These are phyloP conservation scores for Leptinotarsa texana DNA, from an alignment of 1,140 invertebrate species.

Conservation along the genomic window DNA sequence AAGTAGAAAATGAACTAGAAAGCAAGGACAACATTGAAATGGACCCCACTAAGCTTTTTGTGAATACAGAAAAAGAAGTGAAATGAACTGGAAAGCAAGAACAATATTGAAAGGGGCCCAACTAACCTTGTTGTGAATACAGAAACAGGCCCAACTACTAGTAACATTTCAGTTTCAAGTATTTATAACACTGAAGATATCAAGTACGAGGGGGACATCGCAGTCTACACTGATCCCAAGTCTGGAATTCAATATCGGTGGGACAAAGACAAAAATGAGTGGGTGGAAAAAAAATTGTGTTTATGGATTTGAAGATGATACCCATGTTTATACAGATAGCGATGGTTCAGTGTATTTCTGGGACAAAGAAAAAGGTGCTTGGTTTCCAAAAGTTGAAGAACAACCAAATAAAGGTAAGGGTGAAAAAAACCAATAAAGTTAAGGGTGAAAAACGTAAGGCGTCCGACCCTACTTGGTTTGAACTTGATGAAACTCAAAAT, in stretches of 20 bases:
- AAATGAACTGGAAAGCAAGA: too few species aligned
- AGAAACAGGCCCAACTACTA: background rate
- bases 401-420: constrained; percentile 33
- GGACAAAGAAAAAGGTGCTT: constrained; percentile 88
- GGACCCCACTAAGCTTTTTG: too few species aligned
- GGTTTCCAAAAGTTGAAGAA: constrained; percentile 81
- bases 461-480: constrained; percentile 82
- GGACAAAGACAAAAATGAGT: constrained; percentile 64
- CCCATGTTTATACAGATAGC: constrained; percentile 80
- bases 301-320: constrained; percentile 77
- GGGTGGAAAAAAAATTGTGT: constrained; percentile 58
- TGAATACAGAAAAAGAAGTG: too few species aligned
- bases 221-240: constrained; percentile 74
- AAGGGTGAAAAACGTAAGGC: constrained; percentile 55
- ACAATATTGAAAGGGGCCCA: too few species aligned
- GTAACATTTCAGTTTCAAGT: background rate
- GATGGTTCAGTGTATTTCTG: constrained; percentile 91
- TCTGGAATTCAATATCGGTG: constrained; percentile 71
- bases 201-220: constrained; percentile 69
- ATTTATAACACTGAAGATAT: constrained; percentile 56
- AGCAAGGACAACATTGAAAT: too few species aligned
- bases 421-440: constrained; percentile 46
- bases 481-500: constrained; percentile 88
- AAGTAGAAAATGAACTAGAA: too few species aligned
- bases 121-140: too few species aligned